phyloP scores from a whole-genome alignment of 2,888 invertebrate species.

The Drosophila bunnanda region DNA sequence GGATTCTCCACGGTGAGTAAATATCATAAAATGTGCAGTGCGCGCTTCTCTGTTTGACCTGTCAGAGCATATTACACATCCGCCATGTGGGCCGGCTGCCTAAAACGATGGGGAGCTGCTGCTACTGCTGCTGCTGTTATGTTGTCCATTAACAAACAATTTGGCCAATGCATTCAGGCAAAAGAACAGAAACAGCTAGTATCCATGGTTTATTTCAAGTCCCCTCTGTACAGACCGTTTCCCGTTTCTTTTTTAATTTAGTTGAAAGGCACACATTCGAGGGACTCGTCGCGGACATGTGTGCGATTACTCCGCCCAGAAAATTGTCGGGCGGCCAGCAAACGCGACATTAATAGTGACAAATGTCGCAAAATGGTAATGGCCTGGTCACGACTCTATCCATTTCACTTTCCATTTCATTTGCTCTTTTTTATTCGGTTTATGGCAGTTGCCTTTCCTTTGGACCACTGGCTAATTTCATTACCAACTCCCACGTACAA shows the following conservation, averaged over 20 bases:
- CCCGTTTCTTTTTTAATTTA: constrained; percentile 60
- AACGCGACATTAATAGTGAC: constrained; percentile 49
- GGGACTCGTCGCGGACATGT: constrained; percentile 15
- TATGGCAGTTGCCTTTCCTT: constrained; percentile 45
- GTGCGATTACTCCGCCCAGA: constrained; percentile 66
- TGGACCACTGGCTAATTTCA: constrained; percentile 44
- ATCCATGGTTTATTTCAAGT: constrained; percentile 39
- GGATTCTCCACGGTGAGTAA: constrained; percentile 32
- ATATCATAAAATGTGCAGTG: constrained; percentile 53
- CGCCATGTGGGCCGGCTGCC: constrained; percentile 70
- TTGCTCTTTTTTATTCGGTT: constrained; percentile 38
- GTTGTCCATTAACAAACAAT: constrained; percentile 67
- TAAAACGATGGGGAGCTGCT: constrained; percentile 12
- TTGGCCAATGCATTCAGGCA: constrained; percentile 64
- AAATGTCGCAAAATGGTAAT: constrained; percentile 65
- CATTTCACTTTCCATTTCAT: constrained; percentile 40
- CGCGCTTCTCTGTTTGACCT: constrained; percentile 37
- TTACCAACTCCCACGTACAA: constrained; percentile 21
- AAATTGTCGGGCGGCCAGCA: constrained; percentile 54
- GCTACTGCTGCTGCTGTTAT: constrained; percentile 1
- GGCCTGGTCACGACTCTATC: constrained; percentile 48
- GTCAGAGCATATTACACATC: constrained; percentile 68
- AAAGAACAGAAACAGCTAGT: constrained; percentile 25
- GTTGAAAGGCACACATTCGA: constrained; percentile 63
- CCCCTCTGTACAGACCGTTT: constrained; percentile 11